Evolutionary conservation across 2,113 vertebrate species (phyloP), one percentile per base, ranked within the genome.

Genomic region (Cephalopholis sonnerati): DNA sequence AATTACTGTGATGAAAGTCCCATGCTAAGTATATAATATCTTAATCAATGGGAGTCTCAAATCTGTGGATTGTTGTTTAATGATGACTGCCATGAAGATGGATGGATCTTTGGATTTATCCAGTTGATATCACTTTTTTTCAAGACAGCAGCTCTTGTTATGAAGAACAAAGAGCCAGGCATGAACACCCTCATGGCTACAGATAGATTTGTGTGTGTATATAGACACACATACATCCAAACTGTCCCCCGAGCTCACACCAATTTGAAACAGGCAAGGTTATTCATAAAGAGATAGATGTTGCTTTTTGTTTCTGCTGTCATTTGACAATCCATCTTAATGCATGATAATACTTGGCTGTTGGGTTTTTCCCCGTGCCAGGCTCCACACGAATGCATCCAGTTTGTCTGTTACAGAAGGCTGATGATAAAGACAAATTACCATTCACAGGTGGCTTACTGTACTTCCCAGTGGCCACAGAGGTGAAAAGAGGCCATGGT

Each of bases 251-350:
- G 77, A 84, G 83, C 79, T 85, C 83, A 73, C 84, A 87, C 82
- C 87, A 81, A 82, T 92, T 87, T 82, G 62, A 83, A 86, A 62
- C 70, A 57, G 75, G 85, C 92, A 93, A 94, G 92, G 92, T 93
- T 92, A 93, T 88, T 91, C 85, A 89, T 89, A 81, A 85, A 86
- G 74, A 91, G 89, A 93, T 77, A 71, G 82, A 91, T 93, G 90
- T 64, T 59, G 76, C 86, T 79, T 90, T 91, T 89, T 80, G 84
- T 90, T 88, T 59, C 69, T 36, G 62, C 73, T 87, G 89, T 92
- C 93, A 81, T 84, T 83, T 58, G 69, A 83, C 87, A 63, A 93
- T 93, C 90, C 83, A 86, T 93, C 93, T 93, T 89, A 84, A 90
- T 89, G 80, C 79, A 70, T 64, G 77, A 84, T 92, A 90, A 93